These are phyloP conservation scores for Kobus ellipsiprymnus DNA, from an alignment of 2,113 vertebrate species.

Conservation along the genomic window DNA sequence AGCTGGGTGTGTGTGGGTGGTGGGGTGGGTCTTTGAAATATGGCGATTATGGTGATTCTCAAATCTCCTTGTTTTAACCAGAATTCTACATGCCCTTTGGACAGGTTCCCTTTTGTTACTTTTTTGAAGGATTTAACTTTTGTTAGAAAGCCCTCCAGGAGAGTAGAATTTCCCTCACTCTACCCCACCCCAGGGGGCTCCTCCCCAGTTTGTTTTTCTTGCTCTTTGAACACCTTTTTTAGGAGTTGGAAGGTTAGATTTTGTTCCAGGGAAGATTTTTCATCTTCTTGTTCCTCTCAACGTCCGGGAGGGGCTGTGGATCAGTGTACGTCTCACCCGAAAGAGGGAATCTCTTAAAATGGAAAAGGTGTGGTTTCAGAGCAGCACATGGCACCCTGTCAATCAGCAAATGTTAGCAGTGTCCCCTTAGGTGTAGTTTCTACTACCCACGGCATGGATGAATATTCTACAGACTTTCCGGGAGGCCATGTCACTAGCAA, in stretches of 20 bases:
- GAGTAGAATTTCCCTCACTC: background rate
- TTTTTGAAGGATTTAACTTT: background rate
- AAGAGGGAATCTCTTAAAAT: background rate
- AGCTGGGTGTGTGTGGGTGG: background rate
- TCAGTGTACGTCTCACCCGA: background rate
- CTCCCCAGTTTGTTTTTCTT: background rate
- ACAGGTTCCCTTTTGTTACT: background rate
- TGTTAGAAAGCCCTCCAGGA: background rate
- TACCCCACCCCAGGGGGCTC: background rate
- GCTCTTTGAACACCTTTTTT: background rate
- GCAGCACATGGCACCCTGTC: background rate
- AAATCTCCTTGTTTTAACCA: conserved; percentile 12
- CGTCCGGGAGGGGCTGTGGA: background rate
- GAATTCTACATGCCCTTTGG: conserved; percentile 6
- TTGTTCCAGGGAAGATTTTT: background rate
- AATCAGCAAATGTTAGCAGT: background rate
- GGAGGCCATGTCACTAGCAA: background rate
- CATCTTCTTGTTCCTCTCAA: background rate
- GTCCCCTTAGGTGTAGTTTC: background rate
- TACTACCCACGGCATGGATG: background rate
- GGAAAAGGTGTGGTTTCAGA: background rate
- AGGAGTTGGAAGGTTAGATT: background rate
- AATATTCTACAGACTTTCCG: background rate
- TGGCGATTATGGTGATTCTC: background rate
- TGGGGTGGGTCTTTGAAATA: background rate